Evolutionary conservation across 2,888 invertebrate species (phyloP).

Genomic region (Patella depressa): DNA sequence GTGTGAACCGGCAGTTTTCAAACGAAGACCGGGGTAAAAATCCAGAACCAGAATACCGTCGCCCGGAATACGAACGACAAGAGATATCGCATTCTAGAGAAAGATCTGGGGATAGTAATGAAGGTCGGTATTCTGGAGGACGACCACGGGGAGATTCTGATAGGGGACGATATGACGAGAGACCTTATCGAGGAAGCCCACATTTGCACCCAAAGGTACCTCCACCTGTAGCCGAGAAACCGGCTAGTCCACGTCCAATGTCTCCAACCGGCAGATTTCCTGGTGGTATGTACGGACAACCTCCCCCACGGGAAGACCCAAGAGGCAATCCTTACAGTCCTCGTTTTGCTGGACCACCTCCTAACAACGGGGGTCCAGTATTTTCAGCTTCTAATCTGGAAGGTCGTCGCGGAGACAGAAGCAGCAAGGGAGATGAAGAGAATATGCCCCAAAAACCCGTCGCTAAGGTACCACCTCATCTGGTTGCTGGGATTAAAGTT

Average conservation of each 20-base stretch:
- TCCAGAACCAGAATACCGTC: neutral
- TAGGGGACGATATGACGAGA: constrained; percentile 6
- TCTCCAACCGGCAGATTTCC: constrained; percentile 36
- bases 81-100: constrained; percentile 15
- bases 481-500: constrained; percentile 60
- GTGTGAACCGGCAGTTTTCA: neutral
- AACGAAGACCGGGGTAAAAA: neutral
- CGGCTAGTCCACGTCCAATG: constrained; percentile 19
- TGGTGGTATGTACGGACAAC: neutral
- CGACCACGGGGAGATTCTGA: constrained; percentile 1
- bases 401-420: constrained; percentile 37
- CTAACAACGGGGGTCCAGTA: constrained; percentile 33
- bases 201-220: constrained; percentile 20
- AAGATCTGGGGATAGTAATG: constrained; percentile 19
- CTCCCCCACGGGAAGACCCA: constrained; percentile 15
- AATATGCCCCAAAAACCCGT: constrained; percentile 47
- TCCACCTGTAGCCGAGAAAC: neutral
- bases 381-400: constrained; percentile 61
- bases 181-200: constrained; percentile 7
- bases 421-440: constrained; percentile 19
- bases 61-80: constrained; percentile 3
- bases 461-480: constrained; percentile 63
- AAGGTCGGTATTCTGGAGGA: constrained; percentile 6
- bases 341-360: neutral
- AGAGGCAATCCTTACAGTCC: constrained; percentile 18